Percentiles rank a stretch among this genome's conserved stretches.
Conservation (phyloP, 2,113 vertebrate genomes). For the Prinia subflava region DNA sequence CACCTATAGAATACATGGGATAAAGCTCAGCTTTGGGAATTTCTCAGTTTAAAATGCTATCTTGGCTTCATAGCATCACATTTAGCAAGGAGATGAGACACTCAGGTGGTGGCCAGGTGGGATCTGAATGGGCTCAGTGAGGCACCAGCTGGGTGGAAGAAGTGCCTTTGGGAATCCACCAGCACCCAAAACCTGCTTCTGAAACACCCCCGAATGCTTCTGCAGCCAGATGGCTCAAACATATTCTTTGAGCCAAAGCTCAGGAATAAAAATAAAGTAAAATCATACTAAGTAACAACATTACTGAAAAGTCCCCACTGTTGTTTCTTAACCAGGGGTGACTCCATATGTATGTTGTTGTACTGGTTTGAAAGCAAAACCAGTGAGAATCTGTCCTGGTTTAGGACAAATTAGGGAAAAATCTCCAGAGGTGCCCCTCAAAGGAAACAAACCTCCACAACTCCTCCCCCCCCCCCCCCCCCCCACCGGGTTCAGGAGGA, state of each 20-base stretch:
- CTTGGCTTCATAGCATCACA: neutral
- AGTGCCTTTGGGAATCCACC: neutral
- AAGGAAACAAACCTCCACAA: no score
- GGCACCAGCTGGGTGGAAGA: neutral
- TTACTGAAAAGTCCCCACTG: neutral
- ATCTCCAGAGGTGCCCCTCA: no score
- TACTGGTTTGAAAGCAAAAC: no score
- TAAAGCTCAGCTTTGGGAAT: neutral
- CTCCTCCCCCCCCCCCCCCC: no score
- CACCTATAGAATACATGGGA: neutral
- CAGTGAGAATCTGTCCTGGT: no score
- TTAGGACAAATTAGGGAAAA: no score
- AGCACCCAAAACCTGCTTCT: neutral
- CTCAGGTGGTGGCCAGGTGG: neutral
- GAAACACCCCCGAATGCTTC: neutral
- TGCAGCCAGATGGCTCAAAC: constrained; percentile 1
- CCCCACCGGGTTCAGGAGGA: no score
- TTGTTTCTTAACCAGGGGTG: neutral
- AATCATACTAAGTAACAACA: neutral
- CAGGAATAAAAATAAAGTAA: neutral
- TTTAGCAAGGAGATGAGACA: neutral
- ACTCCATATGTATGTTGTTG: neutral
- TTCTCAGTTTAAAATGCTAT: neutral
- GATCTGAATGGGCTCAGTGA: fast-evolving
- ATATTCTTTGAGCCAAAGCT: neutral